Conservation (phyloP, 2,888 invertebrate species). For the Ryuthela nishihirai region DNA sequence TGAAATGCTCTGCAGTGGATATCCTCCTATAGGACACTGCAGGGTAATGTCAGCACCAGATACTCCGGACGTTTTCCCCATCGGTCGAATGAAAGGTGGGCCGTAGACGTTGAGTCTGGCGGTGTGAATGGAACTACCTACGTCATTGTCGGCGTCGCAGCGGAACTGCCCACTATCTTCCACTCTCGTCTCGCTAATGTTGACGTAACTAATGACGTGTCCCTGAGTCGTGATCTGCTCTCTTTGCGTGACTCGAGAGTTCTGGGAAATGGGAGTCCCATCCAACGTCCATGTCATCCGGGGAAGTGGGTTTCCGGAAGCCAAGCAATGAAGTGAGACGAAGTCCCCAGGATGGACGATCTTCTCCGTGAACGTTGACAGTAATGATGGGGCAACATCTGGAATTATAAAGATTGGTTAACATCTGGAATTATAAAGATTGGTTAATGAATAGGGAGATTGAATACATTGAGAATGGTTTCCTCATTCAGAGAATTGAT, state of each 20-base stretch:
- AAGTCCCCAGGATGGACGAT: neutral
- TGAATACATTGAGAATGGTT: too few relatives aligned
- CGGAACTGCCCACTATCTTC: conserved; percentile 48
- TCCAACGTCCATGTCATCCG: conserved; percentile 38
- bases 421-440: too few relatives aligned
- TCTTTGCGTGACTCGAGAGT: conserved; percentile 38
- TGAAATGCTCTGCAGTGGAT: conserved; percentile 46
- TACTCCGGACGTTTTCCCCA: conserved; percentile 49
- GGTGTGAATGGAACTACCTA: conserved; percentile 45
- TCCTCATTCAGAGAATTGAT: too few relatives aligned
- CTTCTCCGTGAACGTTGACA: conserved; percentile 1
- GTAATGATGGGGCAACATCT: conserved; percentile 50
- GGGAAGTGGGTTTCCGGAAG: conserved; percentile 42
- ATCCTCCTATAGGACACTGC: conserved; percentile 49
- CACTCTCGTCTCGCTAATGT: conserved; percentile 46
- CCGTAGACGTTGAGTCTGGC: conserved; percentile 48
- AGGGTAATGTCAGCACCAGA: conserved; percentile 46
- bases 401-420: conserved; percentile 3
- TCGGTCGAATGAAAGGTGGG: conserved; percentile 48
- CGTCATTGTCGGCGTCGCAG: conserved; percentile 47
- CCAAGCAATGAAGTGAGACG: conserved; percentile 27
- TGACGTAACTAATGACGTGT: conserved; percentile 48
- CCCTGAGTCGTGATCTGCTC: conserved; percentile 45
- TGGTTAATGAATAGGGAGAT: too few relatives aligned
- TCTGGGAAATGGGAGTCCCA: too few relatives aligned